Percentiles rank a stretch among this genome's conserved stretches.
phyloP scores from a whole-genome alignment of 2,113 vertebrate genomes.

The Columba janthina region DNA sequence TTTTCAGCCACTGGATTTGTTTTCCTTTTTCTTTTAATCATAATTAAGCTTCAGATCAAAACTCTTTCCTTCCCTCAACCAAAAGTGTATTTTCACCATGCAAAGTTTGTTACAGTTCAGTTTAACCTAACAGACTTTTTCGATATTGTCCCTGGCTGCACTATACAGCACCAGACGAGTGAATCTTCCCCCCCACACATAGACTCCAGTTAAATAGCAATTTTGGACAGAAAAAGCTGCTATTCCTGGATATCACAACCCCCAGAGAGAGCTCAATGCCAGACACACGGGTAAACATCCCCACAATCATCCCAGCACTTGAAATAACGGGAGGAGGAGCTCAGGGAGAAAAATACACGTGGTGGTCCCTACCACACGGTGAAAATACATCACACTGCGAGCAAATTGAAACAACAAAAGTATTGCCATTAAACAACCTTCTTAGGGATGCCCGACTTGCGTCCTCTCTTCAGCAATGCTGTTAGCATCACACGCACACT shows the following conservation, averaged over 20 bases:
- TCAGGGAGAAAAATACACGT: not conserved
- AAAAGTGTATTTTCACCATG: not conserved
- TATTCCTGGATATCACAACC: not conserved
- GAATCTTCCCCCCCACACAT: not conserved
- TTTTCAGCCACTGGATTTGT: not conserved
- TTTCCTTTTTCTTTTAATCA: no score
- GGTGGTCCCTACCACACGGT: no score
- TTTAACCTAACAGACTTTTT: not conserved
- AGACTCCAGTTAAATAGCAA: not conserved
- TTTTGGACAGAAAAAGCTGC: not conserved
- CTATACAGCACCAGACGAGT: not conserved
- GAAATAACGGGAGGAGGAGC: not conserved
- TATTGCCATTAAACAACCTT: not conserved
- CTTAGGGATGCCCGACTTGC: fast-evolving
- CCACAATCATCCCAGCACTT: not conserved
- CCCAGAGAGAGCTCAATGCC: not conserved
- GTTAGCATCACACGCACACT: not conserved
- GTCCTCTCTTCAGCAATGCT: not conserved
- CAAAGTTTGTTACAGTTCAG: not conserved
- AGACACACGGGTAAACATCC: not conserved
- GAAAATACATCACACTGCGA: not conserved
- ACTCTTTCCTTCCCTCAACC: not conserved
- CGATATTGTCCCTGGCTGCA: not conserved
- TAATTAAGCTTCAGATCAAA: not conserved
- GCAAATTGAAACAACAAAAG: not conserved